Conservation (phyloP, 2,113 vertebrate genomes). For the Heterochromis multidens region DNA sequence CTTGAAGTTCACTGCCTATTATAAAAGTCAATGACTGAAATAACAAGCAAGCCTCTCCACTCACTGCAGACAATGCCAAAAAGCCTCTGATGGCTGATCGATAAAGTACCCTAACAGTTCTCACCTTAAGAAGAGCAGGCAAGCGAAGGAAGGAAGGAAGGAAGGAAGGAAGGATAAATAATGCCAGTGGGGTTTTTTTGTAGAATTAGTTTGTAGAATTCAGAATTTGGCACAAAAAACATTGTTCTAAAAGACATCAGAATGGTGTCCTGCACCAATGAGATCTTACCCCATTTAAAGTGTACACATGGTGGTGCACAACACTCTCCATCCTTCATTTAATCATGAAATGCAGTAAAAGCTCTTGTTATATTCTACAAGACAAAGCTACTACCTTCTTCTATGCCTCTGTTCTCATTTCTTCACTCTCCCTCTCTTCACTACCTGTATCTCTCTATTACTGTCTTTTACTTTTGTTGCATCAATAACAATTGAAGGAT, state of each 20-base stretch:
- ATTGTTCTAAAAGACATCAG: not conserved
- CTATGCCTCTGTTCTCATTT: not conserved
- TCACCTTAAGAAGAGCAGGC: not conserved
- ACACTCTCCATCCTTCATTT: constrained; percentile 38
- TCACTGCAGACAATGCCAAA: constrained; percentile 10
- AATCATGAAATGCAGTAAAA: constrained; percentile 26
- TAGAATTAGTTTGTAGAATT: not conserved
- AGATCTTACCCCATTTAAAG: constrained; percentile 12
- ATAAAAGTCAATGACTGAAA: constrained; percentile 36
- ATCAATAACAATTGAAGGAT: constrained; percentile 55
- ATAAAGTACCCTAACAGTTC: constrained; percentile 25
- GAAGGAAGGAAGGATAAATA: not conserved
- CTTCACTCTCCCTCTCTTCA: not conserved
- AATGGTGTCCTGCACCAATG: not conserved
- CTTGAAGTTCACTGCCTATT: constrained; percentile 5
- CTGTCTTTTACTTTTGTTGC: constrained; percentile 9
- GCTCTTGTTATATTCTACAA: constrained; percentile 20
- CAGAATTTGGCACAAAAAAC: not conserved
- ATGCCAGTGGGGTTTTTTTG: not conserved
- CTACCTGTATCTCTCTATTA: not conserved
- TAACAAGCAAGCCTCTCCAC: constrained; percentile 13
- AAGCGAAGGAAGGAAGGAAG: not conserved
- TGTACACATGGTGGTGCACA: not conserved
- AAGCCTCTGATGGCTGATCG: constrained; percentile 23
- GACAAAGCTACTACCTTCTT: constrained; percentile 10